These are phyloP conservation scores for Stenoptilia bipunctidactyla DNA, from an alignment of 2,888 invertebrate species.

Conservation along the genomic window DNA sequence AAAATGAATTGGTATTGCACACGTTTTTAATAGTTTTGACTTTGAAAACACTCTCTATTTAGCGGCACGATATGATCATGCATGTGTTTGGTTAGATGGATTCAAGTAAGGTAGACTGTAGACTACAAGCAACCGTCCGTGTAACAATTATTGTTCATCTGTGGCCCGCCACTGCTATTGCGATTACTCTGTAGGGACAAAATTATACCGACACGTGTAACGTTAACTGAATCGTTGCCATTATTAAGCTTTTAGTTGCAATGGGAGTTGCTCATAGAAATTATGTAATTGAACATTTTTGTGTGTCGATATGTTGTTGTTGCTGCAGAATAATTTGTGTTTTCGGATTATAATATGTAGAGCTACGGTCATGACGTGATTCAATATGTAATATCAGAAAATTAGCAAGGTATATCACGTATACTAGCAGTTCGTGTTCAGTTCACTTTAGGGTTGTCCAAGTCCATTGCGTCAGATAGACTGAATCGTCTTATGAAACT, in stretches of 20 bases:
- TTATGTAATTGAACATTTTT: too few relatives aligned
- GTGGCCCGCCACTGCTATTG: constrained; percentile 16
- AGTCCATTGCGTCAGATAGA: constrained; percentile 59
- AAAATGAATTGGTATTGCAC: too few relatives aligned
- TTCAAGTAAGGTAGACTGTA: constrained; percentile 43
- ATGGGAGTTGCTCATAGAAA: too few relatives aligned
- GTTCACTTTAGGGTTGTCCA: constrained; percentile 65
- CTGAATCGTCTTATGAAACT: constrained; percentile 63
- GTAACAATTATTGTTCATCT: constrained; percentile 37
- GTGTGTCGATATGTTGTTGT: too few relatives aligned
- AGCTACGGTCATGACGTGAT: too few relatives aligned
- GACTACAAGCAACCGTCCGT: constrained; percentile 37
- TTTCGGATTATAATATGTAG: too few relatives aligned
- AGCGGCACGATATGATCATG: too few relatives aligned
- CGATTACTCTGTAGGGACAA: constrained; percentile 6
- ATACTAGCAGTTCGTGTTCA: constrained; percentile 59
- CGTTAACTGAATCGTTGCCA: background rate
- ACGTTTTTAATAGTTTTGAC: too few relatives aligned
- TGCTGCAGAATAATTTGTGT: too few relatives aligned
- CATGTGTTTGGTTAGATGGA: constrained; percentile 4
- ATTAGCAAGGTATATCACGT: constrained; percentile 36
- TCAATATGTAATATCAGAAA: constrained; percentile 8
- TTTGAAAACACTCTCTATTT: too few relatives aligned
- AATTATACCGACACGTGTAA: constrained; percentile 3
- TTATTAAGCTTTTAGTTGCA: background rate